Evolutionary conservation across 2,113 vertebrate species (phyloP).

Genomic region (Microtus pennsylvanicus): DNA sequence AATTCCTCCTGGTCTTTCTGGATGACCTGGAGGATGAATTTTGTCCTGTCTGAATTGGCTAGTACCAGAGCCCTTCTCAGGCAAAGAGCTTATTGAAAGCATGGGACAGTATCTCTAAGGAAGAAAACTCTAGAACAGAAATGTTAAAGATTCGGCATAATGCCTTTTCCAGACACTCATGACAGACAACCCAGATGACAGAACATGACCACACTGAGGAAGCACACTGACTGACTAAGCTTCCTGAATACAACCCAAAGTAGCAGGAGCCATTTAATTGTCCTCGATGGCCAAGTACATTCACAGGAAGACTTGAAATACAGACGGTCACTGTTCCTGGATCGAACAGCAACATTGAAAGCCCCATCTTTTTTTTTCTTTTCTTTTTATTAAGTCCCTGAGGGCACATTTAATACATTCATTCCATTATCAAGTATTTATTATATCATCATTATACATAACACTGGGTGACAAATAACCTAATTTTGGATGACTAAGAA

Average conservation of each 20-base stretch:
- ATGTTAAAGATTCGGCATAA: neutral
- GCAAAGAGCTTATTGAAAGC: neutral
- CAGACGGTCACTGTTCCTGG: neutral
- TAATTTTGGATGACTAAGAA: neutral
- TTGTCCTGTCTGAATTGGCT: neutral
- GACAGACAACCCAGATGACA: neutral
- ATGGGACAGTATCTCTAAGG: neutral
- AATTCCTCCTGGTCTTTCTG: neutral
- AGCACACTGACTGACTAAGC: fast-evolving
- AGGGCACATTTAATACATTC: neutral
- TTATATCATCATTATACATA: neutral
- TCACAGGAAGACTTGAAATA: neutral
- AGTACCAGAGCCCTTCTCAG: neutral
- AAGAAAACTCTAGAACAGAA: neutral
- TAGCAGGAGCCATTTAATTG: too few relatives aligned
- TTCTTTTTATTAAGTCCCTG: neutral
- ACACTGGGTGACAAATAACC: neutral
- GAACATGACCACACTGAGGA: neutral
- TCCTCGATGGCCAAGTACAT: neutral
- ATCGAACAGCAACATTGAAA: neutral
- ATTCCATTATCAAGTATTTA: neutral
- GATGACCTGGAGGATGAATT: neutral
- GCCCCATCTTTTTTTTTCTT: neutral
- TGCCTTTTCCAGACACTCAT: neutral
- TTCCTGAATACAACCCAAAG: neutral